Base-by-base conservation (phyloP, 2,797 vertebrate genomes). In the Adrianichthys oophorus region DNA sequence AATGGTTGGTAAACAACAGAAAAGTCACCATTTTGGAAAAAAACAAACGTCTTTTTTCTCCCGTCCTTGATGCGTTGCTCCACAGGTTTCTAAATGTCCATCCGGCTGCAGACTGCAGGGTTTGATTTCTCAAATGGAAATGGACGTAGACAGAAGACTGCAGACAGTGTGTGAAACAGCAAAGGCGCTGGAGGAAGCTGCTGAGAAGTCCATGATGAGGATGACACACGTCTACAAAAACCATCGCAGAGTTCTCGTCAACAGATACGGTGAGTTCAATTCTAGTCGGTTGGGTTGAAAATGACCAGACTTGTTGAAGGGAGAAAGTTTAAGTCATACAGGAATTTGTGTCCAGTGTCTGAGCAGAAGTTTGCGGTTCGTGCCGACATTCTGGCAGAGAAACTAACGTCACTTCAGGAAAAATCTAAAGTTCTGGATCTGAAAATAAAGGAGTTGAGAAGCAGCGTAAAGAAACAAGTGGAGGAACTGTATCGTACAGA, bases 51-150 rank as follows among this genome's bases (percentile, higher is more conserved):
- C 24, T 26, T 24, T 16, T 44, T 19, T 19, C 17, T 23, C 50
- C 18, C 45, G 26, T n/a, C 42, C 42, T 8, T 18, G n/a, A 0
- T 59, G 29, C 57, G 15, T 10, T 56, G 18, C 37, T 48, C 47
- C 41, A 2, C 52, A 92, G 90, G 74, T 32, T 1, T 68, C 50
- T 2, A 89, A 72, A 58, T 93, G 92, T 47, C 91, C 91, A 0
- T 92, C 90, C 0, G 87, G 91, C 37, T 93, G 91, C 79, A 79
- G 82, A 10, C 57, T 92, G n/a, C 80, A 86, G 50, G 89, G 85
- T 19, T 4, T 84, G 51, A 78, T 93, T n/a, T 62, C 45, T 1
- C 48, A 81, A 23, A n/a, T 26, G 32, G 83, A 87, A 44, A 32
- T 2, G 0, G 37, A 76, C 0, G 40, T 81, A 52, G 54, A 48